Base-by-base conservation (phyloP, 2,113 vertebrate species). In the Varanus salvator region DNA sequence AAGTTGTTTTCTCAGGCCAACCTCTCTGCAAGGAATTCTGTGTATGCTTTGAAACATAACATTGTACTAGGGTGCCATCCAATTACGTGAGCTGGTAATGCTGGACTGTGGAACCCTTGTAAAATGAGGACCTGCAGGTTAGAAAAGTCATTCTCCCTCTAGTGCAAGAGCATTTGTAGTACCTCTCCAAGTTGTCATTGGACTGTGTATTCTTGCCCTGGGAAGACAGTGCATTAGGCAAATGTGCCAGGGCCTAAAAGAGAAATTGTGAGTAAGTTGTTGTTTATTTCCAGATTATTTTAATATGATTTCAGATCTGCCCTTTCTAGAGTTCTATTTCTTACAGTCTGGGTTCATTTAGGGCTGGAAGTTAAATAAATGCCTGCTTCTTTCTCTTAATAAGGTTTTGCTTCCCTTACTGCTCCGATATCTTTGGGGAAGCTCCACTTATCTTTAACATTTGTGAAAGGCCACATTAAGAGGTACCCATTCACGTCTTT, bases 401-500 rank as follows among this genome's bases (percentile, higher is more conserved):
- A n/a, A 48, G 21, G 21, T 48, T n/a, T 38, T 15, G 11, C 44
- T 25, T 44, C 86, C 27, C 52, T 19, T 15, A 54, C 34, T 78
- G 57, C 27, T 87, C 34, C 34, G 11, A 4, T 64, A 21, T 54
- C 19, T 80, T 78, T 77, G 27, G 25, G 38, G 34, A 88, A 34
- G n/a, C 38, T 54, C 25, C n/a, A 27, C 50, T 52, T 80, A 71
- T 5, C 14, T 27, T 15, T 15, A 54, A 38, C 0, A 25, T 38
- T 64, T 64, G n/a, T 21, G 25, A 21, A 34, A 81, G 88, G 31
- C 77, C 90, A 89, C 90, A 90, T 88, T 60, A 57, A 82, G 82
- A 84, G 12, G 66, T 57, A 29, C 25, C 69, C 50, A 84, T 17
- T 64, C 48, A 6, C 23, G 7, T 34, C 8, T 54, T 52, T 64